Conservation (phyloP, 2,888 invertebrate species). For the Electrophaes corylata region DNA sequence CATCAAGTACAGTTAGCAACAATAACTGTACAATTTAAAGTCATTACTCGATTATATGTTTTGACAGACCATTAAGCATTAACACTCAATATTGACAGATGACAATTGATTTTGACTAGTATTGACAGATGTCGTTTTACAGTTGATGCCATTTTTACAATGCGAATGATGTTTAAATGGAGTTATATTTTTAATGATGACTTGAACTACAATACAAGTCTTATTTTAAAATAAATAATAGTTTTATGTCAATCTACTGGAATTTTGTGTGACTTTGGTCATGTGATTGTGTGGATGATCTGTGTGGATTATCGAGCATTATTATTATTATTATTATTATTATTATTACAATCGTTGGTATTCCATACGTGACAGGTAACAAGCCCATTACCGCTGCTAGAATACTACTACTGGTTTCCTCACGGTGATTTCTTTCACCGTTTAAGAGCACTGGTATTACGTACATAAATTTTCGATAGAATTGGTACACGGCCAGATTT, state of each 20-base stretch:
- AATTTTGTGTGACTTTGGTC: no score
- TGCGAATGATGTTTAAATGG: slow-evolving; percentile 57
- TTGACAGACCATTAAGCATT: slow-evolving; percentile 78
- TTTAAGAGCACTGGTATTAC: no score
- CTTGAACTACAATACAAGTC: slow-evolving; percentile 14
- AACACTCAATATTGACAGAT: slow-evolving; percentile 57
- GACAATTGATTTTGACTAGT: slow-evolving; percentile 58
- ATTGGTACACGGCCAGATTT: no score
- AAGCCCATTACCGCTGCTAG: no score
- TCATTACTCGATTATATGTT: slow-evolving; percentile 78
- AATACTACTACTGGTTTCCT: no score
- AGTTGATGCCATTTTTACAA: slow-evolving; percentile 72
- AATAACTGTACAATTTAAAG: slow-evolving; percentile 55
- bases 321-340: no score
- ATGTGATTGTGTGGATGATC: no score
- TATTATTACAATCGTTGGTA: no score
- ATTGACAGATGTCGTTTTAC: slow-evolving; percentile 73
- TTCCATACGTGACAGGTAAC: no score
- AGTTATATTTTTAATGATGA: slow-evolving; percentile 37
- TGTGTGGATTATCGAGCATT: no score
- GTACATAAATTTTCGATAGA: no score
- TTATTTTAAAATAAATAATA: slow-evolving; percentile 11
- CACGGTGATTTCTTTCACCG: no score
- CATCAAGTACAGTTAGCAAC: slow-evolving; percentile 56
- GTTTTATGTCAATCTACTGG: not conserved